Evolutionary conservation across 2,797 vertebrate genomes (phyloP).

Genomic region (Echeneis naucrates): DNA sequence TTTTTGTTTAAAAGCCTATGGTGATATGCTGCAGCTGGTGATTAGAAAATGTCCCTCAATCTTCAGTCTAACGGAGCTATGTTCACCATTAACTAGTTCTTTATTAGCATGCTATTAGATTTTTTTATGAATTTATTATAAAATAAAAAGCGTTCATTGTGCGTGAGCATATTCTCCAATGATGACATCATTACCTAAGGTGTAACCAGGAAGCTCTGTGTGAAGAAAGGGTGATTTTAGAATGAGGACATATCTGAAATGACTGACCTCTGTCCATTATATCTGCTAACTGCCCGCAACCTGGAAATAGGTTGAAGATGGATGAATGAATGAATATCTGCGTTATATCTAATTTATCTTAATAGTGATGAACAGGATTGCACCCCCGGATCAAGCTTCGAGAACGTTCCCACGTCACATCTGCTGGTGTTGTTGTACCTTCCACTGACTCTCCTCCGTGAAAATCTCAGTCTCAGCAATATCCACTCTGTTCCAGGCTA

Average conservation of each 20-base stretch:
- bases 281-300: background rate
- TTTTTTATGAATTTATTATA: too few species aligned
- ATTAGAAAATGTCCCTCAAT: background rate
- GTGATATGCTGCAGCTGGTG: background rate
- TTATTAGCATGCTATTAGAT: too few species aligned
- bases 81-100: too few species aligned
- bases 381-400: background rate
- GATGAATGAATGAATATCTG: too few species aligned
- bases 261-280: background rate
- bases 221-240: too few species aligned
- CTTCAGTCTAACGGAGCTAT: background rate
- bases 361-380: background rate
- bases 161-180: too few species aligned
- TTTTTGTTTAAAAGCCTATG: background rate
- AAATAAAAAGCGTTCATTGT: too few species aligned
- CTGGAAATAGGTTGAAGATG: too few species aligned
- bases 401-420: background rate
- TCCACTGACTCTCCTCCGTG: conserved; percentile 92
- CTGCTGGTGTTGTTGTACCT: conserved; percentile 77
- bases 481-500: conserved; percentile 96
- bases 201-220: too few species aligned
- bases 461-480: conserved; percentile 96
- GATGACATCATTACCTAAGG: too few species aligned
- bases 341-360: too few species aligned
- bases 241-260: too few species aligned